These are phyloP conservation scores for Catharus minimus DNA, from an alignment of 2,113 vertebrate genomes.

Conservation along the genomic window DNA sequence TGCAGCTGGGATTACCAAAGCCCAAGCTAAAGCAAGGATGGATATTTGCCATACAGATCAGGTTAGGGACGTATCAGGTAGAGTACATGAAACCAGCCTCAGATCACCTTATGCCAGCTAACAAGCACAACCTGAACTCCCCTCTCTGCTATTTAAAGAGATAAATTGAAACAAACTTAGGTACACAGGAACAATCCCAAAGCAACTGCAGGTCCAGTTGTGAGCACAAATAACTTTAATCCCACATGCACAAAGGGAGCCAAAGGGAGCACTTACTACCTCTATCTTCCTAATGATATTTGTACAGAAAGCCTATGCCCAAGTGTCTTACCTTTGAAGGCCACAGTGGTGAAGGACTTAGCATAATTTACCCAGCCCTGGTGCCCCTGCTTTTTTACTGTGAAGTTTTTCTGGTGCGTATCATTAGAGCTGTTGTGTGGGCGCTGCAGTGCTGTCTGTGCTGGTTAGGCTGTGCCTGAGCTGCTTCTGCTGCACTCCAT, in stretches of 20 bases:
- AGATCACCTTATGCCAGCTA: neutral
- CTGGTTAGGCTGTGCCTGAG: neutral
- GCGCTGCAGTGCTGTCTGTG: accelerated
- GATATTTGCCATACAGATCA: neutral
- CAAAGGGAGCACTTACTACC: neutral
- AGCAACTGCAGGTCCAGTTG: neutral
- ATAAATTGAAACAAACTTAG: neutral
- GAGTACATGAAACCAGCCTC: neutral
- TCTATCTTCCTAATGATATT: neutral
- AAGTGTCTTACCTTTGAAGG: neutral
- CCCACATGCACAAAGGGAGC: neutral
- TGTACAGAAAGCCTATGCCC: neutral
- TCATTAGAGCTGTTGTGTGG: neutral
- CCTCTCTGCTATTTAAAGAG: neutral
- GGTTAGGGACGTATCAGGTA: neutral
- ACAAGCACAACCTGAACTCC: neutral
- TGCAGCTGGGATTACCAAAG: neutral
- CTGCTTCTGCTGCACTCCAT: accelerated
- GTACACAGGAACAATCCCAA: neutral
- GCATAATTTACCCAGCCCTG: neutral
- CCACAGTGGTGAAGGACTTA: neutral
- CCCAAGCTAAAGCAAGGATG: neutral
- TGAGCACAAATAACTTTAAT: neutral
- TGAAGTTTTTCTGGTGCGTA: neutral
- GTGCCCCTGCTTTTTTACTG: neutral